phyloP scores from a whole-genome alignment of 2,113 vertebrate species.

The Sciurus niger region DNA sequence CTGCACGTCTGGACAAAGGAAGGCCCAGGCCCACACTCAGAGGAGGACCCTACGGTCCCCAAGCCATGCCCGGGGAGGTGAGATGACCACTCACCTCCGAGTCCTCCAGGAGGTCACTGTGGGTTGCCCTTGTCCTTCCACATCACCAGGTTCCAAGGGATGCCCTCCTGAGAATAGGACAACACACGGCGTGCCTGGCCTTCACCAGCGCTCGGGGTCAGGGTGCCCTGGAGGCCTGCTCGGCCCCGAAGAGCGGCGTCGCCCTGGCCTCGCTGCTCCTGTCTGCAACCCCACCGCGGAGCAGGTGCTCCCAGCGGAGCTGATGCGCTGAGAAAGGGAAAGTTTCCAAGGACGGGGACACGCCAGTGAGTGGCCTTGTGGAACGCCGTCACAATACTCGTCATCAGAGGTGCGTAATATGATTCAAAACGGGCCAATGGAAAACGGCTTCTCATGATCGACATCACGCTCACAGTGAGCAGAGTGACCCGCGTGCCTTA shows the following conservation, averaged over 20 bases:
- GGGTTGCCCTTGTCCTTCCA: too few species aligned
- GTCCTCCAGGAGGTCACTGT: fast-evolving
- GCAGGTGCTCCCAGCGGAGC: not conserved
- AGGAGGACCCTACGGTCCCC: not conserved
- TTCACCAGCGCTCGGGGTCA: not conserved
- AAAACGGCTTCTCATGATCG: not conserved
- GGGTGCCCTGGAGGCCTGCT: not conserved
- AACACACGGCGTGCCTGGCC: fast-evolving
- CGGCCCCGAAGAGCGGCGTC: fast-evolving
- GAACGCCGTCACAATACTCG: not conserved
- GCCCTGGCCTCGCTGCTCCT: not conserved
- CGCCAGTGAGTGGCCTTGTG: not conserved
- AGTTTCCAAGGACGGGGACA: not conserved
- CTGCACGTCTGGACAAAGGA: fast-evolving
- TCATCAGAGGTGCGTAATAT: not conserved
- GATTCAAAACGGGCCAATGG: not conserved
- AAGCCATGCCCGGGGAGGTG: not conserved
- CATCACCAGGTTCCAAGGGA: too few species aligned
- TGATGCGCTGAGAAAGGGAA: too few species aligned
- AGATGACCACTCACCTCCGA: too few species aligned
- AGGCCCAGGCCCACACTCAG: not conserved
- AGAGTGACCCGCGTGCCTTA: not conserved
- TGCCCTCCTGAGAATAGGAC: not conserved
- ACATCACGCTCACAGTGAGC: not conserved
- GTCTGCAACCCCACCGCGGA: not conserved